Base-by-base conservation (phyloP, 2,113 vertebrate species). In the Apistogramma diplotaenia region DNA sequence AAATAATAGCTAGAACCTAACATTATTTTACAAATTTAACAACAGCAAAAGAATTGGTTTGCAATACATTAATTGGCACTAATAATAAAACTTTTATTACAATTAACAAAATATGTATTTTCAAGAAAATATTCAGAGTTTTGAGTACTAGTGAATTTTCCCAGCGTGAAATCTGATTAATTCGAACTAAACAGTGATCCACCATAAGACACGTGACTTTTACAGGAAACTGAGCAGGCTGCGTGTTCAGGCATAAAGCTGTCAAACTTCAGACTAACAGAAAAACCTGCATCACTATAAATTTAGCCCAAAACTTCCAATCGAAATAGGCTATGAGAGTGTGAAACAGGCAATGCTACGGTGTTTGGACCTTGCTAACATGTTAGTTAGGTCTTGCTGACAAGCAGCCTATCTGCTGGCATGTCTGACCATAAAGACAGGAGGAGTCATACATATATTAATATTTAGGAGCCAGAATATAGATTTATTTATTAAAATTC, bases 401-500 rank as follows among this genome's bases (percentile, higher is more conserved):
- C 2, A 43, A 15, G 40, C 4, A n/a, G n/a, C n/a, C n/a, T n/a
- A n/a, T n/a, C n/a, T 13, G 40, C 40, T 49, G 40, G 62, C 62
- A 27, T 19, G 23, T 0, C 0, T 49, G 62, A 67, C 25, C 9
- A 29, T 49, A 70, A 10, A 70, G 62, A 49, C 62, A 49, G 40
- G 37, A 67, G 8, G 37, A 67, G 5, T 67, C 23, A 6, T 27
- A 4, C 18, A 18, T 23, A 67, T 9, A 23, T 67, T 27, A 46
- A 67, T 27, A 46, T 23, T 67, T 67, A 67, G 37, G 27, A 46
- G 62, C 37, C 46, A 67, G 23, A 46, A 27, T 67, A 67, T 19
- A 46, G 40, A 67, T 15, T 11, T 12, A 29, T 60, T 0, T 51
- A 21, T 75, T n/a, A n/a, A n/a, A n/a, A n/a, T n/a, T 49, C 35